Evolutionary conservation across 2,797 vertebrate species (phyloP), one percentile per base, ranked within the genome.

Genomic region (Spinibarbus caldwelli): DNA sequence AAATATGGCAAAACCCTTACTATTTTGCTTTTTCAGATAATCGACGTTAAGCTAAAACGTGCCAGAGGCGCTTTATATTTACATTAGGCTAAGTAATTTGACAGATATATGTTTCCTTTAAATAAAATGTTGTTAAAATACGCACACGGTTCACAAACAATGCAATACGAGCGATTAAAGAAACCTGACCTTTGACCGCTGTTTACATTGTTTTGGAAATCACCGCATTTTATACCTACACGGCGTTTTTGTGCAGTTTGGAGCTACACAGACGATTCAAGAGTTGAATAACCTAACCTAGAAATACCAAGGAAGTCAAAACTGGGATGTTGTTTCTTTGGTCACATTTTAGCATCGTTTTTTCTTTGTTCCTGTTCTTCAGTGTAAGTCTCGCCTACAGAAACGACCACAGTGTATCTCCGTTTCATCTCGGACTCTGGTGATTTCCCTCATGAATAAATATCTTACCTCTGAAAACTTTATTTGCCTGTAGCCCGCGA

Each of bases 401-500:
- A 4, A 66, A 52, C 59, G 23, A 41, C 43, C 43, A 11, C 57
- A 4, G 29, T 12, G 5, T 59, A 11, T 78, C 47, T 34, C n/a
- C 8, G 5, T 34, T 84, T 78, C 19, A 84, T 31, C 1, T 41
- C 62, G 26, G 38, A 19, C 82, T 43, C 47, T 26, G 71, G 71
- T 66, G 36, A 21, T 68, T 79, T 49, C 52, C 49, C 49, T 45
- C 57, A 3, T 62, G 62, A 31, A 59, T 14, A 26, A 62, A 23
- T 19, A 23, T 73, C 76, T 85, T 80, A 85, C 84, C 84, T 66
- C 54, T 52, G 6, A 80, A 85, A 73, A 85, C 77, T 85, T 80
- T 62, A 49, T 80, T 23, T 78, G 64, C 26, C 34, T 17, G 52
- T 71, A 59, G 76, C 52, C 5, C 15, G 11, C 23, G 6, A 10